A percentile compares a stretch with the other conserved stretches of the same genome.
Evolutionary conservation across 2,888 invertebrate genomes (phyloP).

Genomic region (Ectemnius lituratus): DNA sequence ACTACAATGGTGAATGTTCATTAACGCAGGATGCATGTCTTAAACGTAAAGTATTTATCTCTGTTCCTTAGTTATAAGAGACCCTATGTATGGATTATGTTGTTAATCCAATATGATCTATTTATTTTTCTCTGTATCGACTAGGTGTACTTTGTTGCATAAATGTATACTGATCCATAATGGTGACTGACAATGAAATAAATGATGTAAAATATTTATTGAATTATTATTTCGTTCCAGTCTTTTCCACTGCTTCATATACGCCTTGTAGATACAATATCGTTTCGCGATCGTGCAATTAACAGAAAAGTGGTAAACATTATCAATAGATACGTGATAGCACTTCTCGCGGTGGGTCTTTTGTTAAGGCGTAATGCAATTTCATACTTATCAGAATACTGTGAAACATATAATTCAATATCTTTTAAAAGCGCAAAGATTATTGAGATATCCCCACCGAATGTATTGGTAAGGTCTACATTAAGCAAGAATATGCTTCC

Average conservation of each 20-base stretch:
- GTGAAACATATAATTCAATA: slow-evolving; percentile 13
- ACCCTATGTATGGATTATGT: slow-evolving; percentile 3
- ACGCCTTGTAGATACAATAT: too few relatives aligned
- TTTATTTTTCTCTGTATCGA: slow-evolving; percentile 16
- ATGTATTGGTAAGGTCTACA: slow-evolving; percentile 12
- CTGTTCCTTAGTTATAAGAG: slow-evolving; percentile 37
- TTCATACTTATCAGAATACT: slow-evolving; percentile 6
- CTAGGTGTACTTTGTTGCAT: slow-evolving; percentile 10
- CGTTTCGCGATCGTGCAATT: not conserved
- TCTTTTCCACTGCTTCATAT: not conserved
- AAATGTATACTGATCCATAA: slow-evolving; percentile 19
- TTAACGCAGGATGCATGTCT: not conserved
- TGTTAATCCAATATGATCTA: slow-evolving; percentile 3
- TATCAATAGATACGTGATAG: not conserved
- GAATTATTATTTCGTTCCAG: not conserved
- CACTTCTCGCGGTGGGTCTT: not conserved
- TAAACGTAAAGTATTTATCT: slow-evolving; percentile 26
- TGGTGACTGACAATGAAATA: slow-evolving; percentile 19
- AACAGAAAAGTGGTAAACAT: not conserved
- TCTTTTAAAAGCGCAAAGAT: slow-evolving; percentile 9
- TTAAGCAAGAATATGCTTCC: slow-evolving; percentile 6
- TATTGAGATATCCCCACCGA: slow-evolving; percentile 19
- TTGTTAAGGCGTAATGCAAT: not conserved
- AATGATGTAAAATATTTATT: slow-evolving; percentile 1
- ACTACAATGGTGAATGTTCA: slow-evolving; percentile 19